Percentiles rank a stretch among this genome's conserved stretches.
Conservation (phyloP, 1,140 invertebrate genomes). For the Thaumatotibia leucotreta region DNA sequence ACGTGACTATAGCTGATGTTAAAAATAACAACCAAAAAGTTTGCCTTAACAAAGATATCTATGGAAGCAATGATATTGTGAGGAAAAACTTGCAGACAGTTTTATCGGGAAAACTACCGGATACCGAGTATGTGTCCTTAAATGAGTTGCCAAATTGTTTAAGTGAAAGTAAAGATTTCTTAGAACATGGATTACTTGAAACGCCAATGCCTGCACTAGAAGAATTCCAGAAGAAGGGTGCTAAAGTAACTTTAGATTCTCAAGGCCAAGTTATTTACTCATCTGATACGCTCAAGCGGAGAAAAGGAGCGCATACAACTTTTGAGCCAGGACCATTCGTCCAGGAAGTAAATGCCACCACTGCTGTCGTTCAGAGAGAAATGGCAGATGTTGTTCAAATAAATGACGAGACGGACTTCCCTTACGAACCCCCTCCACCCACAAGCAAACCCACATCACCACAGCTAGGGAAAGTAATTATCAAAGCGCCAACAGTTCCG, state of each 20-base stretch:
- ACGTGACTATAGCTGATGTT: conserved; percentile 90
- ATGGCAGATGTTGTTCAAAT: conserved; percentile 63
- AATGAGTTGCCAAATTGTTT: conserved; percentile 85
- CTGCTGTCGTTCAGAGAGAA: conserved; percentile 61
- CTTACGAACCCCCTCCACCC: conserved; percentile 49
- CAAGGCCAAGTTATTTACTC: conserved; percentile 94
- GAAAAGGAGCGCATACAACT: conserved; percentile 88
- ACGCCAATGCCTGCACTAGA: conserved; percentile 42
- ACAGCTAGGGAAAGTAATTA: conserved; percentile 81
- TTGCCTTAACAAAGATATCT: conserved; percentile 66
- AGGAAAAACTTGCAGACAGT: conserved; percentile 77
- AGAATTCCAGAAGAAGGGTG: conserved; percentile 79
- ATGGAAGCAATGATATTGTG: conserved; percentile 78
- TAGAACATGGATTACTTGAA: conserved; percentile 59
- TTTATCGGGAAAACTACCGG: conserved; percentile 76
- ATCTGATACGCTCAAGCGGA: conserved; percentile 89
- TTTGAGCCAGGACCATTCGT: conserved; percentile 90
- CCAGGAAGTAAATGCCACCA: conserved; percentile 78
- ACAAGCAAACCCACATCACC: conserved; percentile 69
- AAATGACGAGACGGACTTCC: conserved; percentile 64
- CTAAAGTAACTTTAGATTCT: conserved; percentile 89
- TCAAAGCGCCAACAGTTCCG: conserved; percentile 76
- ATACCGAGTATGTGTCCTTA: conserved; percentile 87
- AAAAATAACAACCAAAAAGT: conserved; percentile 84
- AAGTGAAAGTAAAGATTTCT: conserved; percentile 64